Evolutionary conservation across 2,888 invertebrate species (phyloP).

Genomic region (Pachycephus smyrnensis): DNA sequence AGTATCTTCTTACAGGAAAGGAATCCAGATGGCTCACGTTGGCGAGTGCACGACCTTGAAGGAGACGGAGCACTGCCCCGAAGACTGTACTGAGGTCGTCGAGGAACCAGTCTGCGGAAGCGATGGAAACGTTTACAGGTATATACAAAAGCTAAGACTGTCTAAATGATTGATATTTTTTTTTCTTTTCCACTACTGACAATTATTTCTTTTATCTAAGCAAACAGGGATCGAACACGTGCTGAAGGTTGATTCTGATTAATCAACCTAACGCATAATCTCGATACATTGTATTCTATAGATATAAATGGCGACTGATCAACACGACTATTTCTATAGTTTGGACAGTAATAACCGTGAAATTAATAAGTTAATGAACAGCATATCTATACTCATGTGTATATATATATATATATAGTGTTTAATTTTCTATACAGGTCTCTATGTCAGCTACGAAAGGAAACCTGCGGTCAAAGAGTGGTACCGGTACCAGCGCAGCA

Average conservation of each 20-base stretch:
- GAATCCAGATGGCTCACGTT: conserved; percentile 88
- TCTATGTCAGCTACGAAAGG: conserved; percentile 83
- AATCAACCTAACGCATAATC: background rate
- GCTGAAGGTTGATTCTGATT: background rate
- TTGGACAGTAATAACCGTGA: background rate
- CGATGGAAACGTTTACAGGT: conserved; percentile 90
- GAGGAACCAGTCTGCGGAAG: conserved; percentile 88
- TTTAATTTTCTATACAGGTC: conserved; percentile 70
- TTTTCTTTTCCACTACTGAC: background rate
- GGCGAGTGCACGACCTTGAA: conserved; percentile 86
- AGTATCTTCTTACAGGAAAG: conserved; percentile 72
- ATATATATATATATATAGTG: no score
- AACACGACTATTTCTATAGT: background rate
- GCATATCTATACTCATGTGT: background rate
- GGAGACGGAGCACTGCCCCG: conserved; percentile 74
- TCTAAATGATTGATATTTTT: background rate
- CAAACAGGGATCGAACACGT: background rate
- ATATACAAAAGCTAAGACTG: conserved; percentile 51
- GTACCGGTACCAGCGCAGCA: conserved; percentile 85
- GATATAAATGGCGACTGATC: no score
- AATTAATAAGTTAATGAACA: background rate
- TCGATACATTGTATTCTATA: background rate
- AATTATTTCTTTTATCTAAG: background rate
- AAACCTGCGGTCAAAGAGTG: conserved; percentile 89
- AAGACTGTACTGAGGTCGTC: conserved; percentile 71